Base-by-base conservation (phyloP, 2,113 vertebrate genomes). In the Struthio camelus region DNA sequence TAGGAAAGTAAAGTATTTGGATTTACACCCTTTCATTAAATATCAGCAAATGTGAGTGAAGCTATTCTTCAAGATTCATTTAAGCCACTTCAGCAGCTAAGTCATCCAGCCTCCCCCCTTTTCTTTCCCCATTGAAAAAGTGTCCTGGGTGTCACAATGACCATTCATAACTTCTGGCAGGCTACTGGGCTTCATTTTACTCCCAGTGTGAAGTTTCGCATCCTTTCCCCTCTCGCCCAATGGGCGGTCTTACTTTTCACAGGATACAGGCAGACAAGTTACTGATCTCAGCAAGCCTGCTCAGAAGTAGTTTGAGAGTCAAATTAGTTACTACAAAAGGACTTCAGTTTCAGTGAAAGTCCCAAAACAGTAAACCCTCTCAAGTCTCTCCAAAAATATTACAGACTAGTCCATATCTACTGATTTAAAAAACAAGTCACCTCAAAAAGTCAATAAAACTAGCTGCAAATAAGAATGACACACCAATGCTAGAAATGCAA, bases 91-190 rank as follows among this genome's bases (percentile, higher is more conserved):
- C 40, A 95, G 56, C 9, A 14, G 54, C 62, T 75, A 25, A 92
- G 46, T 23, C 46, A 48, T 18, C 46, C 46, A 48, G 46, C 18
- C 46, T 85, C 19, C 53, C 40, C n/a, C 56, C 46, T 38, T 10
- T 90, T 90, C 64, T 62, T 62, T 78, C 20, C 28, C 44, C 34
- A 59, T 5, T 87, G 82, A 73, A 90, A 87, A 90, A 86, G 46
- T 14, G 51, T 86, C 72, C 23, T 24, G 54, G 46, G 20, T 79
- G 42, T 92, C 70, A 59, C 54, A 79, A 27, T 3, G 34, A 59
- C 79, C 53, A 90, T 92, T 95, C 77, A 72, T 92, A 96, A 97
- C 30, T 94, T 89, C 46, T 90, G 85, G 92, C 85, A 90, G 46
- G 38, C 61, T 62, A 85, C 80, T 6, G 4, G 64, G 67, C 76